Evolutionary conservation across 2,888 invertebrate species (phyloP), one percentile per base, ranked within the genome.

Genomic region (Andrena chrysosceles): DNA sequence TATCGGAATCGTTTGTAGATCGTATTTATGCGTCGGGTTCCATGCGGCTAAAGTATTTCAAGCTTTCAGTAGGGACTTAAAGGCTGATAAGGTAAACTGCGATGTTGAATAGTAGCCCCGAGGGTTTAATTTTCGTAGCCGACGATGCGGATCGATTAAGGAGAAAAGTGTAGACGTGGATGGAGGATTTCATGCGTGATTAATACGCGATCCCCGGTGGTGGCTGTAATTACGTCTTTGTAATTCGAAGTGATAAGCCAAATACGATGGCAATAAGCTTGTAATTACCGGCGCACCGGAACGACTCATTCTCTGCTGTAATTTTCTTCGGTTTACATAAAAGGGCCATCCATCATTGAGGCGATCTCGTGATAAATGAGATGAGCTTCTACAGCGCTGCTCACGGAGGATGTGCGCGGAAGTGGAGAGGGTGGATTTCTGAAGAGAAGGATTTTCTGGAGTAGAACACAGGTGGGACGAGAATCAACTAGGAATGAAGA

Each of bases 211-310:
- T 33, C 16, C 4, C 20, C 62, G 0, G 33, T 35, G n/a, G 35
- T 35, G 23, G 56, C 56, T 20, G 56, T 26, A 62, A 62, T 62
- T 62, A 35, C 33, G 20, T 20, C 8, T 62, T 35, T 35, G 62
- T 35, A 62, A 62, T 67, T 67, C 67, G n/a, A 31, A 23, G 20
- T 56, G 68, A 68, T 68, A 68, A 56, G 33, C 35, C 31, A 48
- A 68, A 20, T 54, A 56, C 8, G 7, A 7, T n/a, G 68, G 26
- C n/a, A 23, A n/a, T 33, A 35, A 56, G 54, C 68, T 68, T 20
- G 35, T 68, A 68, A 68, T 54, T 68, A 68, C 33, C 6, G 20
- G 23, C 23, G 6, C 16, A 29, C 8, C 6, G 33, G 26, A 56
- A 13, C 33, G 20, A n/a, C 20, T 68, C 56, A 4, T 68, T 33